phyloP scores from a whole-genome alignment of 2,888 invertebrate species.

The Ctenicera cuprea region DNA sequence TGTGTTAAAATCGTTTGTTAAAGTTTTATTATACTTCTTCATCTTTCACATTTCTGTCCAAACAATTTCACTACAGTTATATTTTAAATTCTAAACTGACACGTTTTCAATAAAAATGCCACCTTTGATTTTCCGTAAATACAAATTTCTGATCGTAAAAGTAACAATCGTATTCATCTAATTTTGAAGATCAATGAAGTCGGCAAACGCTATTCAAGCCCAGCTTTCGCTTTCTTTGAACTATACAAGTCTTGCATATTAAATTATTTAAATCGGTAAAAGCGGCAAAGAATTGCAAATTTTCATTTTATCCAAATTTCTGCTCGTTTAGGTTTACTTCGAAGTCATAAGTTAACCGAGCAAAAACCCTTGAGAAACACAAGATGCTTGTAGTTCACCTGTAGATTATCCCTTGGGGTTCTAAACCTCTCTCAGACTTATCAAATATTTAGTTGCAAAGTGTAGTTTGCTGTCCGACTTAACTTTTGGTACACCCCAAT shows the following conservation, averaged over 20 bases:
- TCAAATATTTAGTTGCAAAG: slow-evolving; percentile 8
- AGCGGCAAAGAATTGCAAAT: neutral
- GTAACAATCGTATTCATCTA: neutral
- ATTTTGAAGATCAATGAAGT: slow-evolving; percentile 11
- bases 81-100: no score
- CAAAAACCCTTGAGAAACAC: slow-evolving; percentile 4
- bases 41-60: no score
- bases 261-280: slow-evolving; percentile 15
- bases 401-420: slow-evolving; percentile 11
- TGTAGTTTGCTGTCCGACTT: neutral
- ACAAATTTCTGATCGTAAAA: neutral
- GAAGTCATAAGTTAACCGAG: neutral
- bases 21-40: no score
- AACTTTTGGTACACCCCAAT: neutral
- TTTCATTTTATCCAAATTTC: slow-evolving; percentile 1
- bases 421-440: neutral
- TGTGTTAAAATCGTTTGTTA: no score
- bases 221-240: slow-evolving; percentile 4
- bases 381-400: slow-evolving; percentile 10
- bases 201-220: neutral
- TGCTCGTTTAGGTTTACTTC: neutral
- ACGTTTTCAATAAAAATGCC: no score
- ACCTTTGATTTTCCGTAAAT: neutral
- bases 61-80: no score
- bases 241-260: neutral